Conservation (phyloP, 2,888 invertebrate genomes). For the Tachina lurida region DNA sequence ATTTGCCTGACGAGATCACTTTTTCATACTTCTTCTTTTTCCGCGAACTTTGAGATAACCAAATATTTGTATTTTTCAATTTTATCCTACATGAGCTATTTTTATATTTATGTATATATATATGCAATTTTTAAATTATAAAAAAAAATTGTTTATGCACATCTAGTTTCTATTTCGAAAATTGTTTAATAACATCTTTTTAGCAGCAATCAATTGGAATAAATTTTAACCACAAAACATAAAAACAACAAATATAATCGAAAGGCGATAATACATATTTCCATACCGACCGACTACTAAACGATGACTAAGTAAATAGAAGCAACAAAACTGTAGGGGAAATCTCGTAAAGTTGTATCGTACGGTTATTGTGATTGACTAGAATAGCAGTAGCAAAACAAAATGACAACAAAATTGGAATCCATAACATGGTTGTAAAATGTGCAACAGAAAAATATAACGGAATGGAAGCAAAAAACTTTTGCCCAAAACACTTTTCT, state of each 20-base stretch:
- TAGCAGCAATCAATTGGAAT: conserved; percentile 28
- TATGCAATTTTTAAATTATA: background rate
- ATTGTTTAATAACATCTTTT: conserved; percentile 24
- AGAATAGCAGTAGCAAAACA: conserved; percentile 52
- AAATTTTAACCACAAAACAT: conserved; percentile 20
- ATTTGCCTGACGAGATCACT: conserved; percentile 71
- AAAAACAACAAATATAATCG: background rate
- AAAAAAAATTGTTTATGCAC: conserved; percentile 28
- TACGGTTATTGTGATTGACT: conserved; percentile 49
- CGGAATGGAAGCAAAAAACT: no score
- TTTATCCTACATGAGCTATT: background rate
- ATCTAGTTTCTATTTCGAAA: conserved; percentile 33
- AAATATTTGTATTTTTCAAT: conserved; percentile 16
- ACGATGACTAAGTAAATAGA: conserved; percentile 57
- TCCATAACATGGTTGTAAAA: conserved; percentile 20
- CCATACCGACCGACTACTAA: conserved; percentile 51
- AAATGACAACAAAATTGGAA: conserved; percentile 12
- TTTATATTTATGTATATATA: background rate
- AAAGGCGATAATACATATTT: conserved; percentile 15
- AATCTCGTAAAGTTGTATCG: conserved; percentile 29
- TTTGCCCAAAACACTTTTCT: no score
- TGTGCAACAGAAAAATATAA: background rate
- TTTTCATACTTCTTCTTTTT: conserved; percentile 64
- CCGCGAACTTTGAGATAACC: conserved; percentile 60
- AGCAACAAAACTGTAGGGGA: conserved; percentile 30